A percentile compares a stretch with the other conserved stretches of the same genome.
phyloP scores from a whole-genome alignment of 2,797 vertebrate species.

The Fistularia commersonii region DNA sequence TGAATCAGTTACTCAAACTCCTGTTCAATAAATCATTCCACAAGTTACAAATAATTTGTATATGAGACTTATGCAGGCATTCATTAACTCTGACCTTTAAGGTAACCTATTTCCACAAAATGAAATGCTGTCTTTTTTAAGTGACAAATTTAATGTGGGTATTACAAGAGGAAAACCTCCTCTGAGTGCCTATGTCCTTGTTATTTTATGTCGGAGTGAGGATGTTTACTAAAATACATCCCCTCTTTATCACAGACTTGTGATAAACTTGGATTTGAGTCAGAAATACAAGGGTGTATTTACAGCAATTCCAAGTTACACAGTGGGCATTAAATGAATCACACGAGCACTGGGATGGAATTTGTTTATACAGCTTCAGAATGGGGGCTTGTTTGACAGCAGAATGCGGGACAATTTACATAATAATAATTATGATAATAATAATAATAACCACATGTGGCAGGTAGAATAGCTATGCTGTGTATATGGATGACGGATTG shows the following conservation, averaged over 20 bases:
- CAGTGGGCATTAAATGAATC: conserved; percentile 56
- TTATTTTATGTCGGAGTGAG: conserved; percentile 50
- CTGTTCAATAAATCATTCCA: conserved; percentile 25
- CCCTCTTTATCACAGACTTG: conserved; percentile 14
- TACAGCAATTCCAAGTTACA: conserved; percentile 50
- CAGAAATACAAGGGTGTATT: conserved; percentile 47
- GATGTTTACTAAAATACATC: conserved; percentile 39
- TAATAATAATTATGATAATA: conserved; percentile 4
- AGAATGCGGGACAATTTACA: conserved; percentile 30
- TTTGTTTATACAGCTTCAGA: conserved; percentile 61
- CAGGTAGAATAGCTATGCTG: too few relatives aligned
- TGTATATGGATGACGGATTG: too few relatives aligned
- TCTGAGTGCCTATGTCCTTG: conserved; percentile 26
- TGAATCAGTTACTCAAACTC: conserved; percentile 15
- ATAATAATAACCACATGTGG: too few relatives aligned
- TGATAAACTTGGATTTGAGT: conserved; percentile 33
- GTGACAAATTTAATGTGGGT: conserved; percentile 37
- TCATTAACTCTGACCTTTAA: conserved; percentile 14
- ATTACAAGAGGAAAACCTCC: conserved; percentile 32
- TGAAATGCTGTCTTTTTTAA: conserved; percentile 24
- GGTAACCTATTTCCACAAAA: conserved; percentile 16
- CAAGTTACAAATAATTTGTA: conserved; percentile 3
- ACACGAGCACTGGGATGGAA: conserved; percentile 36
- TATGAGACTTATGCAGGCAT: not conserved
- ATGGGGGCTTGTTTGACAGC: conserved; percentile 28